A percentile compares a stretch with the other conserved stretches of the same genome.
Conservation (phyloP, 2,113 vertebrate species). For the Apeltes quadracus region DNA sequence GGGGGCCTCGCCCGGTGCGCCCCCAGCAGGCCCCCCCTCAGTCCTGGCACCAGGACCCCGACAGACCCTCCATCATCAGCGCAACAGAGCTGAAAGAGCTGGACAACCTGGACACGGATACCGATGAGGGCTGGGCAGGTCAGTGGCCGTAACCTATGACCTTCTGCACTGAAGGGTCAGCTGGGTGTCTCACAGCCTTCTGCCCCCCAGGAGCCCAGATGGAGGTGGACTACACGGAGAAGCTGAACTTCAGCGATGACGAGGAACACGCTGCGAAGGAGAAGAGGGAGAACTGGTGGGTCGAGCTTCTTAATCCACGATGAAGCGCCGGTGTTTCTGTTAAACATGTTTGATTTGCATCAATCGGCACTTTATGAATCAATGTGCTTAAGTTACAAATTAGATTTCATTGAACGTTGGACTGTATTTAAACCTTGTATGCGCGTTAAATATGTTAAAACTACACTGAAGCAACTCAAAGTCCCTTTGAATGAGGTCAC, state of each 20-base stretch:
- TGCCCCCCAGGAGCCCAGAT: constrained; percentile 90
- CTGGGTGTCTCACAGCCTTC: neutral
- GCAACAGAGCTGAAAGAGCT: constrained; percentile 96
- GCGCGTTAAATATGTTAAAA: neutral
- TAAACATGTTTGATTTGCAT: too few relatives aligned
- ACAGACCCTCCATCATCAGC: constrained; percentile 95
- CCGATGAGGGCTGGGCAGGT: constrained; percentile 99
- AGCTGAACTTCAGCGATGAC: constrained; percentile 98
- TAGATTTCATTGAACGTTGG: neutral
- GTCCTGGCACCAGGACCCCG: constrained; percentile 88
- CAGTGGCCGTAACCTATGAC: constrained; percentile 34
- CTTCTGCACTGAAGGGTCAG: neutral
- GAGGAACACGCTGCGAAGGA: constrained; percentile 93
- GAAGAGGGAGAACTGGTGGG: constrained; percentile 87
- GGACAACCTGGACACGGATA: constrained; percentile 94
- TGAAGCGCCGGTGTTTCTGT: too few relatives aligned
- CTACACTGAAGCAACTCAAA: neutral
- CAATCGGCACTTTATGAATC: too few relatives aligned
- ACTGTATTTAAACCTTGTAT: neutral
- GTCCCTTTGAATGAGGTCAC: too few relatives aligned
- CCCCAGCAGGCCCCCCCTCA: constrained; percentile 80
- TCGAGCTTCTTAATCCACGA: neutral
- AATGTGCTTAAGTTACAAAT: neutral
- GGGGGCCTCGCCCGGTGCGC: constrained; percentile 82
- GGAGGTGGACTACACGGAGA: constrained; percentile 98